Conservation (phyloP, 2,113 vertebrate species). For the Lasiurus cinereus region DNA sequence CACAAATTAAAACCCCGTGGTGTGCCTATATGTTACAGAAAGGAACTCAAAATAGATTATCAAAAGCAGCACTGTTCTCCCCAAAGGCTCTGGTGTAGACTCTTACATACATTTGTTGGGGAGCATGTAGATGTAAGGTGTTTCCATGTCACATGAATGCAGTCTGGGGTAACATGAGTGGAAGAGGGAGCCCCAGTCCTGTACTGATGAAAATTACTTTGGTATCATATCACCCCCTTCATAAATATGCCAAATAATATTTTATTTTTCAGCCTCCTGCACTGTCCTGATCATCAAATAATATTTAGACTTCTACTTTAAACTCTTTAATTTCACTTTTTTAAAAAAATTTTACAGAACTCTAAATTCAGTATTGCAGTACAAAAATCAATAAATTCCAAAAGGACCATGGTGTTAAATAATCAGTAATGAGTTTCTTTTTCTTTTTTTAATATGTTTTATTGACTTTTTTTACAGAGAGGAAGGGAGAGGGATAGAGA, state of each 20-base stretch:
- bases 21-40: background rate
- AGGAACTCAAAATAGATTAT: background rate
- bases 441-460: too few species aligned
- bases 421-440: background rate
- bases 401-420: background rate
- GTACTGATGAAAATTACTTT: background rate
- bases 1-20: background rate
- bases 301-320: background rate
- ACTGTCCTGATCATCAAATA: background rate
- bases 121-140: fast-evolving
- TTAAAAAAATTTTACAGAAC: background rate
- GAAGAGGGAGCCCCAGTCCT: too few species aligned
- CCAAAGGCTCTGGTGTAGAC: background rate
- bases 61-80: background rate
- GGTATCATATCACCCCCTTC: background rate
- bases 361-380: background rate
- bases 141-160: fast-evolving
- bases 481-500: too few species aligned
- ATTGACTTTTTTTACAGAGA: too few species aligned
- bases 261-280: background rate
- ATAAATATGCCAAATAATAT: background rate
- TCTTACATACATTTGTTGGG: fast-evolving
- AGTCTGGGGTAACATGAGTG: fast-evolving
- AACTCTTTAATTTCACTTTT: background rate
- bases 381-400: background rate